These are phyloP conservation scores for Agrilus cyanescens DNA, from an alignment of 2,888 invertebrate genomes.

Conservation along the genomic window DNA sequence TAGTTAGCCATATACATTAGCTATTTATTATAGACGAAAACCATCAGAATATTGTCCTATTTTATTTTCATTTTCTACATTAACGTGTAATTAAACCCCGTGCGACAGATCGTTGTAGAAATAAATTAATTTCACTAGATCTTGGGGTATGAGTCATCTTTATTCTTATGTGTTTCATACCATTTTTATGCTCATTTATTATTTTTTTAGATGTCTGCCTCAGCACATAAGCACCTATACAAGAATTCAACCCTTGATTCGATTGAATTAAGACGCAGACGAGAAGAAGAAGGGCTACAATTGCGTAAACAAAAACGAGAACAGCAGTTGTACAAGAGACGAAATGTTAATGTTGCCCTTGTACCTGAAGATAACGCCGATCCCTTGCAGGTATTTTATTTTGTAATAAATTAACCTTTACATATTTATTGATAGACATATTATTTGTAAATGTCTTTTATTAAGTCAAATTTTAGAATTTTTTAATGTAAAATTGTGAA, in stretches of 20 bases:
- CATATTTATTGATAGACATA: not conserved
- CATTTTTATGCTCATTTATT: not conserved
- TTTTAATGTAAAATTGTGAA: not conserved
- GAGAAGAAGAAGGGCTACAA: constrained; percentile 95
- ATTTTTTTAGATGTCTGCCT: constrained; percentile 61
- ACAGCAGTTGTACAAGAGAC: constrained; percentile 83
- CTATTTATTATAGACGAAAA: too few species aligned
- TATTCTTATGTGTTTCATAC: too few species aligned
- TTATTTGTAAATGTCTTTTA: not conserved
- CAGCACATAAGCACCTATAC: constrained; percentile 78
- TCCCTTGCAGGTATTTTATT: constrained; percentile 30
- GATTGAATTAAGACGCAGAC: constrained; percentile 77
- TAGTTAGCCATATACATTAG: too few species aligned
- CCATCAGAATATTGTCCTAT: too few species aligned
- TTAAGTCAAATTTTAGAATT: not conserved
- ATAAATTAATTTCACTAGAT: too few species aligned
- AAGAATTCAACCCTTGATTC: constrained; percentile 90
- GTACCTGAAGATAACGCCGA: constrained; percentile 31
- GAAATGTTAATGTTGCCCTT: constrained; percentile 58
- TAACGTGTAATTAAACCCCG: too few species aligned
- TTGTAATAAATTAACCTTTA: not conserved
- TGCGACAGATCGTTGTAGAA: too few species aligned
- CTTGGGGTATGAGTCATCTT: too few species aligned
- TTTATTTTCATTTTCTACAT: too few species aligned
- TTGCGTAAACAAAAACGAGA: constrained; percentile 91